Base-by-base conservation (phyloP, 2,113 vertebrate genomes). In the Prinia subflava region DNA sequence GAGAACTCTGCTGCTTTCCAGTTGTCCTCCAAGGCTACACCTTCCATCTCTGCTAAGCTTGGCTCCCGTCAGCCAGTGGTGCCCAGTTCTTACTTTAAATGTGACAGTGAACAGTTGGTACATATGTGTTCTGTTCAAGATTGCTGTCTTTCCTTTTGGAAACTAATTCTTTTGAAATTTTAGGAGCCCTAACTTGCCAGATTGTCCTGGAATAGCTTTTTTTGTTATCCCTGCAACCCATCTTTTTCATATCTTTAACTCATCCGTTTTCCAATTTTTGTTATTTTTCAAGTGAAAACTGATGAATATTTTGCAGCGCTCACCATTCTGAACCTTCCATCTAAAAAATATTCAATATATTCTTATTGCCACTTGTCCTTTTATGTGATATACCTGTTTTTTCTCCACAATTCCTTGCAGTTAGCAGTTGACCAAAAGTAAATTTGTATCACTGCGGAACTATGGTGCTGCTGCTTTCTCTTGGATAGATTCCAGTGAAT, bases 1-100 rank as follows among this genome's bases (percentile, higher is more conserved):
- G 24, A 64, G 70, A 64, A 16, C 23, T 46, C 24, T 83, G 3
- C 24, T 44, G 47, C 31, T 46, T 94, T 75, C 49, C 39, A 56
- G 0, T 52, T 49, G 42, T 59, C 35, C 27, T 67, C 37, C 35
- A 70, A 63, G 73, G 35, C 33, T 83, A 53, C 0, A 0, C 17
- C 62, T 88, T 75, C 19, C 0, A 19, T 89, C 47, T 82, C 59
- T 87, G 42, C 77, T 62, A 19, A 70, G 39, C 52, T 78, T 95
- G 87, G 73, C 47, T 86, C 13, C 60, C 10, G 11, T 44, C 37
- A 73, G 31, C 89, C 33, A 77, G 10, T 46, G 55, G 24, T 89
- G 59, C 25, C 19, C 60, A 46, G 55, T 78, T 91, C 73, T 89
- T 67, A 42, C 59, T 89, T 91, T 70, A 67, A 59, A 91, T 75